Conservation (phyloP, 2,888 invertebrate genomes). For the Drosophila stalkeri region DNA sequence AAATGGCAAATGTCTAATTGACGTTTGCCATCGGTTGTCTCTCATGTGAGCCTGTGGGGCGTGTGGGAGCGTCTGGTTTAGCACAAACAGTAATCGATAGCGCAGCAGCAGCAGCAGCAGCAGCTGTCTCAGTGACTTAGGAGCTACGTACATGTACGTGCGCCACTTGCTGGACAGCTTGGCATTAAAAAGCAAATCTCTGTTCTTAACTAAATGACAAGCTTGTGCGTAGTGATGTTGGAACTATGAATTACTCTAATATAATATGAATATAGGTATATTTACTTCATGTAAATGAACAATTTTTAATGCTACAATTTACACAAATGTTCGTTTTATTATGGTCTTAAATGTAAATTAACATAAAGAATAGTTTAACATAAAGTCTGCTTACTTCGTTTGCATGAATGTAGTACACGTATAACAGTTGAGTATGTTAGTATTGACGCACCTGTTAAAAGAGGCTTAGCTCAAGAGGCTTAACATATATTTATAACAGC, state of each 20-base stretch:
- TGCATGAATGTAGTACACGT: neutral
- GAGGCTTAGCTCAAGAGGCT: no score
- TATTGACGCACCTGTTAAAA: neutral
- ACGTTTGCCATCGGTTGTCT: constrained; percentile 34
- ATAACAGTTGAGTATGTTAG: neutral
- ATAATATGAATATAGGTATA: neutral
- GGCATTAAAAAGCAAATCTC: constrained; percentile 35
- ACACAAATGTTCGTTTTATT: no score
- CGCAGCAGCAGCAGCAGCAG: constrained; percentile 33
- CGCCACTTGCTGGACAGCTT: constrained; percentile 31
- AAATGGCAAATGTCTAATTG: constrained; percentile 68
- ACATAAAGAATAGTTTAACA: neutral
- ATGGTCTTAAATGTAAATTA: neutral
- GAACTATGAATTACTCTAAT: constrained; percentile 16
- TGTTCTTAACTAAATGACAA: constrained; percentile 9
- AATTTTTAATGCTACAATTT: no score
- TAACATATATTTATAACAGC: neutral
- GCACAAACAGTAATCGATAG: constrained; percentile 45
- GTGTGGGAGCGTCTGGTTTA: neutral
- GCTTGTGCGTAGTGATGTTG: neutral
- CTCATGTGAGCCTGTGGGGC: constrained; percentile 10
- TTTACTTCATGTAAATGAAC: neutral
- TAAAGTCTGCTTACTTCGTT: neutral
- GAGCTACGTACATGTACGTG: neutral
- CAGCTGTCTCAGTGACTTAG: constrained; percentile 36